Conservation (phyloP, 2,888 invertebrate species). For the Drosophila mimetica region DNA sequence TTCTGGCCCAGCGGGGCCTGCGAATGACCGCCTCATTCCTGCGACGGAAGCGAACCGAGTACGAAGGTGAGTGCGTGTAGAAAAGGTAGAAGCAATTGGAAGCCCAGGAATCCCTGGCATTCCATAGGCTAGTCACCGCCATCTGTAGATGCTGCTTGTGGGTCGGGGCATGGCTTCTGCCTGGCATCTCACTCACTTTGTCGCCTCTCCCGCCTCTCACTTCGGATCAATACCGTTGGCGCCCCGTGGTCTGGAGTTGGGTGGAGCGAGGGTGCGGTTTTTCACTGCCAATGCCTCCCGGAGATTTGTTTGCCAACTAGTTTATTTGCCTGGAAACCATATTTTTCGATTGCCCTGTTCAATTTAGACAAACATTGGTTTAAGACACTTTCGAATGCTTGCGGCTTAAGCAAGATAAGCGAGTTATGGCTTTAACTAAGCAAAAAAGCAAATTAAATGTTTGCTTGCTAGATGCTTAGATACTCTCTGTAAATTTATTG, state of each 20-base stretch:
- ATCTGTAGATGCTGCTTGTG: slow-evolving; percentile 16
- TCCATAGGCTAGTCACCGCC: slow-evolving; percentile 29
- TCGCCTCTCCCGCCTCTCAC: slow-evolving; percentile 7
- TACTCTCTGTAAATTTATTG: too few relatives aligned
- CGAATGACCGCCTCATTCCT: slow-evolving; percentile 83
- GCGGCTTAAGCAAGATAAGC: neutral
- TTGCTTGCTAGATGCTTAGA: too few relatives aligned
- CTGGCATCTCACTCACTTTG: neutral
- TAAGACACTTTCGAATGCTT: neutral
- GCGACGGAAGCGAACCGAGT: slow-evolving; percentile 81
- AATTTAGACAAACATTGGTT: slow-evolving; percentile 8
- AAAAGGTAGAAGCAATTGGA: neutral
- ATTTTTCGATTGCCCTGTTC: neutral
- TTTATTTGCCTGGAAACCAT: neutral
- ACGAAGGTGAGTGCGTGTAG: slow-evolving; percentile 80
- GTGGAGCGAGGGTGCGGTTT: slow-evolving; percentile 27
- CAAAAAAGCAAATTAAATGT: neutral
- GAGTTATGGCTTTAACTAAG: neutral
- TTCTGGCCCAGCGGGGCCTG: slow-evolving; percentile 69
- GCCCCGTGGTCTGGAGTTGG: slow-evolving; percentile 33
- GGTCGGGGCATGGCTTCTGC: neutral
- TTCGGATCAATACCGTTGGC: slow-evolving; percentile 43
- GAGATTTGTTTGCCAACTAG: slow-evolving; percentile 13
- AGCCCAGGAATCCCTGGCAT: slow-evolving; percentile 5
- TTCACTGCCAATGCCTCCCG: slow-evolving; percentile 16